Base-by-base conservation (phyloP, 2,888 invertebrate genomes). In the Caenorhabditis sp. region DNA sequence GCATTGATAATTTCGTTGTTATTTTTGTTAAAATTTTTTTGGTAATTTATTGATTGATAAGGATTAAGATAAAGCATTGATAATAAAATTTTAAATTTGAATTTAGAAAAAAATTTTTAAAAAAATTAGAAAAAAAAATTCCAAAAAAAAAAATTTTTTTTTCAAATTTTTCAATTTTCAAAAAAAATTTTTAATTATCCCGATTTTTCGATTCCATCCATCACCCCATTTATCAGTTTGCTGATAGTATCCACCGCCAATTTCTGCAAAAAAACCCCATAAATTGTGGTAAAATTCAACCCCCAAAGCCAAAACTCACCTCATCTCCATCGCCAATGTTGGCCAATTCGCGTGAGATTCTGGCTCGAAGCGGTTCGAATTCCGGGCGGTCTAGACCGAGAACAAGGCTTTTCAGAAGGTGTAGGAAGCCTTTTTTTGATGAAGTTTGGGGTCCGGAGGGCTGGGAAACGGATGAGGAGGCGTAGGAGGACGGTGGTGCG, bases 321-420 rank as follows among this genome's bases (percentile, higher is more conserved):
- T 47, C 47, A 47, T 47, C 47, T n/a, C 47, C 47, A 20, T 47
- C 47, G 2, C 47, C 47, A 18, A 47, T 47, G n/a, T 9, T 2
- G 3, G n/a, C 5, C n/a, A 47, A 18, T 20, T 47, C 47, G 4
- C 47, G n/a, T n/a, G 47, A 6, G 18, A 47, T 47, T 11, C 47
- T n/a, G 2, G 4, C 18, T 18, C 40, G 40, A 40, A 40, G 6
- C 13, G 40, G 47, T 9, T 47, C 47, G 47, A 47, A 9, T 18
- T 47, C 47, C 47, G 47, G 47, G 9, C n/a, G 47, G 18, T 47
- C 47, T 18, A 47, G n/a, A 2, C 47, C 47, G 47, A 47, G 47
- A 5, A 47, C 47, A 20, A 20, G 18, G 47, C 47, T 20, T 2
- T 18, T n/a, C 3, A 47, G 20, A n/a, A 47, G 20, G 47, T 18